phyloP scores from a whole-genome alignment of 2,797 vertebrate species.

The Anableps anableps region DNA sequence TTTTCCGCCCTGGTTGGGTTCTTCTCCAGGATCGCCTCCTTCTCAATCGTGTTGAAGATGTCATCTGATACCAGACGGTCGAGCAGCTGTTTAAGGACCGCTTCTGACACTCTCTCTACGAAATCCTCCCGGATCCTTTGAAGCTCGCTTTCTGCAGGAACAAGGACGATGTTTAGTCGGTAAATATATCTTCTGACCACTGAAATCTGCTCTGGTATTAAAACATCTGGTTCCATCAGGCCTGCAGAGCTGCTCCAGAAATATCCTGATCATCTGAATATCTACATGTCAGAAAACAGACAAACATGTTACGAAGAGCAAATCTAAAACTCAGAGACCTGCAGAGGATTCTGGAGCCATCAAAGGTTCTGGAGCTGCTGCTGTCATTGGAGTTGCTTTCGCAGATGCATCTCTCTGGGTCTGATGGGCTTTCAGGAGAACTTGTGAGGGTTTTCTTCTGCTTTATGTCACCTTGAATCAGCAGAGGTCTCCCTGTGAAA shows the following conservation, averaged over 20 bases:
- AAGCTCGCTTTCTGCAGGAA: not conserved
- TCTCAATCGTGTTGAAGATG: not conserved
- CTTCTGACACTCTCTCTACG: not conserved
- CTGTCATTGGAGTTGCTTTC: not conserved
- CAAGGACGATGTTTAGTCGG: too few species aligned
- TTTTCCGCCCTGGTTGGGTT: fast-evolving
- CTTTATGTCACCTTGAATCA: not conserved
- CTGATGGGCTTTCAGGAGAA: too few species aligned
- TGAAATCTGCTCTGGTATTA: not conserved
- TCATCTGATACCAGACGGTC: not conserved
- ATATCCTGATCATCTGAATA: not conserved
- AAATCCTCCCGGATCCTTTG: not conserved
- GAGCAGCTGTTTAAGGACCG: not conserved
- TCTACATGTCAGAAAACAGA: too few species aligned
- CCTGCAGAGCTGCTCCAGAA: not conserved
- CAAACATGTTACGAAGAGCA: too few species aligned
- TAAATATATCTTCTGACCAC: not conserved
- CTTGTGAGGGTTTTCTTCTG: not conserved
- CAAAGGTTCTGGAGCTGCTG: not conserved
- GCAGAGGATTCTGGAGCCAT: not conserved
- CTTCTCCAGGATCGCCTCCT: not conserved
- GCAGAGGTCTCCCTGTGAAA: not conserved
- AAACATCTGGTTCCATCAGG: not conserved
- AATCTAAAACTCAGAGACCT: not conserved
- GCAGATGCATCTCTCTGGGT: not conserved